These are phyloP conservation scores for Cantharis lateralis DNA, from an alignment of 2,888 invertebrate species.

Conservation along the genomic window DNA sequence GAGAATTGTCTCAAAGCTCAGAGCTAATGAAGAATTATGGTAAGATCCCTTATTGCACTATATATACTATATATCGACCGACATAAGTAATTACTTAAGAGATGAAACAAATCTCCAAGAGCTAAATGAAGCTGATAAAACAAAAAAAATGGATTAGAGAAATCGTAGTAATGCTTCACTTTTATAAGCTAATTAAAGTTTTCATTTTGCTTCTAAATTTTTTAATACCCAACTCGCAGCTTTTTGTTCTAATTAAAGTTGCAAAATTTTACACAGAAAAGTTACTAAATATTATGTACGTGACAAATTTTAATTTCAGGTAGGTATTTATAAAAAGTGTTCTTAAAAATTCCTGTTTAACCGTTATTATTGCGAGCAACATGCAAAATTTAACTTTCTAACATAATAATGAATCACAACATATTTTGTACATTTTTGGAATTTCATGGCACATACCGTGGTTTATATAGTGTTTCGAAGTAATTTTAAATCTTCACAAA, in stretches of 20 bases:
- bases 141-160: neutral
- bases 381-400: neutral
- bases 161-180: neutral
- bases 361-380: neutral
- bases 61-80: neutral
- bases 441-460: neutral
- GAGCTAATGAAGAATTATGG: constrained; percentile 2
- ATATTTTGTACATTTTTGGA: neutral
- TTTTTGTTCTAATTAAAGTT: neutral
- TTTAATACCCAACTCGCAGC: neutral
- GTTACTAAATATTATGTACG: neutral
- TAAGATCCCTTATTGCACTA: neutral
- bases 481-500: neutral
- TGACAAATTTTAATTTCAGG: neutral
- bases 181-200: neutral
- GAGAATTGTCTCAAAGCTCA: neutral
- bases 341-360: neutral
- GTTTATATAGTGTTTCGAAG: neutral
- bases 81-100: constrained; percentile 3
- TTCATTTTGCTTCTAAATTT: neutral
- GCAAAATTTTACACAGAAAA: neutral
- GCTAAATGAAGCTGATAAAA: neutral
- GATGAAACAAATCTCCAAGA: neutral
- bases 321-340: neutral
- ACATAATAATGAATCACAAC: neutral